phyloP scores from a whole-genome alignment of 2,113 vertebrate species.

The Atherinomorus stipes region DNA sequence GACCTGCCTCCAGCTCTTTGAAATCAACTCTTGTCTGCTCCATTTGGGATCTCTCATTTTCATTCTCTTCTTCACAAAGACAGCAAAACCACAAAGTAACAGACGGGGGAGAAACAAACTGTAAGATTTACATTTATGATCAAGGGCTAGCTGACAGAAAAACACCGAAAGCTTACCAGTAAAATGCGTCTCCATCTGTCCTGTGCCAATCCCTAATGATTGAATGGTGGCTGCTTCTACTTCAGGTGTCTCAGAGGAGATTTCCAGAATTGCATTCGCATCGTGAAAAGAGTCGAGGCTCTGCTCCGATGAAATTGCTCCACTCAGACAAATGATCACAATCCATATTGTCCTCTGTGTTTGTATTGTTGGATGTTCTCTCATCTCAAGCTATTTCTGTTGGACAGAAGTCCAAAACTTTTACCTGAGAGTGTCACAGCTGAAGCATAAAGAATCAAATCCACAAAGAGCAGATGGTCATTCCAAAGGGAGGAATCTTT shows the following conservation, averaged over 20 bases:
- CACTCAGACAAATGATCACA: conserved; percentile 38
- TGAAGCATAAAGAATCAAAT: conserved; percentile 7
- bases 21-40: conserved; percentile 4
- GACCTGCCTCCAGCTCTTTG: not conserved
- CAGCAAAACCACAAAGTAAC: not conserved
- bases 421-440: conserved; percentile 1
- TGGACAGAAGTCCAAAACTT: not conserved
- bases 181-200: not conserved
- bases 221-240: conserved; percentile 3
- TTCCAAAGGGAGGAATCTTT: conserved; percentile 2
- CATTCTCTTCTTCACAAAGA: conserved; percentile 19
- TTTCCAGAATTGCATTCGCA: not conserved
- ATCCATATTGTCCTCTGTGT: conserved; percentile 28
- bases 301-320: conserved; percentile 26
- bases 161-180: conserved; percentile 43
- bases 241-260: conserved; percentile 3
- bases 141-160: not conserved
- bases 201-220: not conserved
- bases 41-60: not conserved
- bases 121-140: not conserved
- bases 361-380: conserved; percentile 32
- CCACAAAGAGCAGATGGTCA: not conserved
- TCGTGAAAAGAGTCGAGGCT: not conserved
- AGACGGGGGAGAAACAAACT: not conserved
- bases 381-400: not conserved